Base-by-base conservation (phyloP, 2,888 invertebrate species). In the Villa cingulata region DNA sequence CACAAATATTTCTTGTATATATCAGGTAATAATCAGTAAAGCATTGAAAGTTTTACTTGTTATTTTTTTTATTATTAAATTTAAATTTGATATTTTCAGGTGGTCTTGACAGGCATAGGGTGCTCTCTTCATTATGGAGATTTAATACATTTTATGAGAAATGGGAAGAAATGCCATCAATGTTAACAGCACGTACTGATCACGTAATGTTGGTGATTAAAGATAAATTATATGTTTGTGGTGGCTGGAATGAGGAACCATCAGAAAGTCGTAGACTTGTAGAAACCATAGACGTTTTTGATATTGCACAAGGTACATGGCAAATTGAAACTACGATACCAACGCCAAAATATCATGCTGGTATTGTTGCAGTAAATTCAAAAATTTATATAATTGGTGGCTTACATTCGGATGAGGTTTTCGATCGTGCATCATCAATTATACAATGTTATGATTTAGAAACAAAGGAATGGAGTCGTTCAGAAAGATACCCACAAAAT, bases 361-460 rank as follows among this genome's bases (percentile, higher is more conserved):
- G 81, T 3, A 77, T 81, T 43, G 77, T 79, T 7, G 71, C 76
- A 19, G 72, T 80, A 17, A 72, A 74, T 29, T 68, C 72, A 18
- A 74, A 75, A 58, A 74, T 83, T 40, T 80, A 80, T 59, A 76
- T 83, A 54, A 76, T 83, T 51, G 83, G 83, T 14, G 83, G 83
- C 1, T 76, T 81, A 60, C 74, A 77, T 48, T 76, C 77, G 39
- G 77, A 80, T 56, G 77, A 61, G n/a, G 76, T 77, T 56, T 80
- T 80, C 56, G 77, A 80, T 59, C 72, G 77, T 46, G 78, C 79
- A 51, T 79, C 81, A 48, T 75, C 77, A 4, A 74, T 75, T 41
- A 77, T 83, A 14, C 81, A 82, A 60, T 76, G 75, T 53, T 81
- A 78, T 59, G 77, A 83, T 62, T 65, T 82, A 53, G 73, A 73